Evolutionary conservation across 1,140 invertebrate species (phyloP), one percentile per base, ranked within the genome.

Genomic region (Diabrotica undecimpunctata): DNA sequence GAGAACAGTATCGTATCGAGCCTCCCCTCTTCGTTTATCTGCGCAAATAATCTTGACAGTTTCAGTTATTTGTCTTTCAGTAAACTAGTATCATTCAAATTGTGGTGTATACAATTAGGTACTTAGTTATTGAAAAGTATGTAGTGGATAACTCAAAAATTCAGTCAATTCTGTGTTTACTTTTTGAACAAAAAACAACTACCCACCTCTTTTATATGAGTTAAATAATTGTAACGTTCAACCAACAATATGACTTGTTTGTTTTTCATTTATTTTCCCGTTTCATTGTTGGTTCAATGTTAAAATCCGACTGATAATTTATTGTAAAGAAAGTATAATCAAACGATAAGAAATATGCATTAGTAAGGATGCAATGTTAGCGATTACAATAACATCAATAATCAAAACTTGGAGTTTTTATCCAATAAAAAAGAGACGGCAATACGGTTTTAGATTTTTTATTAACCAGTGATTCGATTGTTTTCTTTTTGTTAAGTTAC

Each of bases 291-390:
- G 63, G 56, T 68, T 68, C 54, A 57, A 53, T 61, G 39, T 66
- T 69, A 50, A 38, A 56, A 65, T 66, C 10, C 12, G 62, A 57
- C 62, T 56, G 55, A 64, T 64, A 50, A 54, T 61, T 58, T 59
- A 46, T 13, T 54, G 60, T 8, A 41, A 46, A 54, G 10, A 56
- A 56, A 35, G 25, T 50, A 41, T 57, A 56, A 57, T 57, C 39
- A 35, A 64, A 64, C 52, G n/a, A 54, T 54, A 61, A 38, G 8
- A 41, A 61, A 35, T 10, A 38, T 62, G 53, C 61, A 62, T 62
- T 62, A 14, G 53, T 35, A 35, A 62, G n/a, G 54, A 62, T 56
- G 62, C 62, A 64, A 57, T 64, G 46, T 64, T 57, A 64, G 39
- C 25, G n/a, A 51, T 64, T 57, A 57, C 56, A 39, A 53, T 13